These are phyloP conservation scores for Ceyx melanurus DNA, from an alignment of 2,113 vertebrate genomes.

Conservation along the genomic window DNA sequence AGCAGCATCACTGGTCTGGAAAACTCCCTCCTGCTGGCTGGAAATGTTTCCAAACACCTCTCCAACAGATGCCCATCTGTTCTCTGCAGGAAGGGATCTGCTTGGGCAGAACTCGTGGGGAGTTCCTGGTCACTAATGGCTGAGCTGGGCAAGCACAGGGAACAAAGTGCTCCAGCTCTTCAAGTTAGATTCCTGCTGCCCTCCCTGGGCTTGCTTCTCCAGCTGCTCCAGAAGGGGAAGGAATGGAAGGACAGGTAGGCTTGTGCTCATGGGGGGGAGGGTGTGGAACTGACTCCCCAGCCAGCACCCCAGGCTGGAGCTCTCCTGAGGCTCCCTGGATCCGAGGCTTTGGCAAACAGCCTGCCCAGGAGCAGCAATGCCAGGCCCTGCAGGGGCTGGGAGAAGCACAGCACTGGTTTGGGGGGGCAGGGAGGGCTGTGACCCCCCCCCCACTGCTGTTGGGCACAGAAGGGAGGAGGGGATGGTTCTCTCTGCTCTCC, in stretches of 20 bases:
- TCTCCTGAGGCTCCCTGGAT: not conserved
- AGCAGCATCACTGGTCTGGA: conserved; percentile 37
- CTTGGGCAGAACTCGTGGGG: not conserved
- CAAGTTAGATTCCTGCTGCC: not conserved
- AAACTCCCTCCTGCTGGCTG: conserved; percentile 7
- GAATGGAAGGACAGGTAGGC: not conserved
- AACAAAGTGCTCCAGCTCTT: not conserved
- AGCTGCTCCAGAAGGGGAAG: not conserved
- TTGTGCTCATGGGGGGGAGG: not conserved
- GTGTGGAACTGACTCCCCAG: not conserved
- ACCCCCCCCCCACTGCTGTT: not conserved
- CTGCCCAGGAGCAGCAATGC: not conserved
- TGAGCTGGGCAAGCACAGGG: not conserved
- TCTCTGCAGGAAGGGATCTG: not conserved
- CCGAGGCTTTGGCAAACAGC: not conserved
- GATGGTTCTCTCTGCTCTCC: not conserved
- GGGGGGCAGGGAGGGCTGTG: not conserved
- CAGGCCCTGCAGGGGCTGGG: not conserved
- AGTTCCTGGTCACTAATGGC: not conserved
- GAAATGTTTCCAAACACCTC: not conserved
- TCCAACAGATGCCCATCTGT: not conserved
- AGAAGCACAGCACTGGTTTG: not conserved
- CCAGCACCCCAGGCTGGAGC: not conserved
- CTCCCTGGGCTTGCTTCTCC: not conserved
- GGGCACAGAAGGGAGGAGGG: not conserved